These are phyloP conservation scores for Zophobas morio DNA, from an alignment of 1,140 invertebrate genomes.

Conservation along the genomic window DNA sequence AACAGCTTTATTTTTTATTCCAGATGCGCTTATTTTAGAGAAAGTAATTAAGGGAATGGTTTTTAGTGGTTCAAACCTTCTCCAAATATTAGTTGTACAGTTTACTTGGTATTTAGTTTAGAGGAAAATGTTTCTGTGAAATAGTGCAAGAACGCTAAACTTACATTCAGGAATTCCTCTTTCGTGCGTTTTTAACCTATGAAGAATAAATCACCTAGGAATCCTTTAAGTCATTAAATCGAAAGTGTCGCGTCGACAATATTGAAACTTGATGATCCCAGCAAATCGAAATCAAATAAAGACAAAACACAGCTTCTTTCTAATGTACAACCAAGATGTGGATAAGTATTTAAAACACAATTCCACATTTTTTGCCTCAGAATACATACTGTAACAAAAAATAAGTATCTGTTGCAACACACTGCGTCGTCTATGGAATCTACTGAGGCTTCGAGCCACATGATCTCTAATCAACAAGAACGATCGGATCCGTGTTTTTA, in stretches of 20 bases:
- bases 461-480: too few species aligned
- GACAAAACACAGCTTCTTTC: too few species aligned
- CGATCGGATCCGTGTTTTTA: too few species aligned
- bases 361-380: too few species aligned
- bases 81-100: constrained; percentile 39
- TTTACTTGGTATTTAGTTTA: constrained; percentile 40
- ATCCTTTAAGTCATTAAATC: neutral
- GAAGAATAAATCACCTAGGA: neutral
- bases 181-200: constrained; percentile 24
- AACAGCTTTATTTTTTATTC: constrained; percentile 27
- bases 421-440: too few species aligned
- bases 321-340: too few species aligned
- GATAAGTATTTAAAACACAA: too few species aligned
- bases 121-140: constrained; percentile 25
- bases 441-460: too few species aligned
- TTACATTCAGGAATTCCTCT: constrained; percentile 9
- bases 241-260: neutral
- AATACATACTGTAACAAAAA: too few species aligned
- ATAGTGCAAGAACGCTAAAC: constrained; percentile 11
- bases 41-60: constrained; percentile 41
- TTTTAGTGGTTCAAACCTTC: constrained; percentile 42
- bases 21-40: constrained; percentile 34
- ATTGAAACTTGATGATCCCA: neutral
- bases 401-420: too few species aligned
- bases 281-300: too few species aligned